Evolutionary conservation across 2,888 invertebrate genomes (phyloP), one percentile per base, ranked within the genome.

Genomic region (Parnassius mnemosyne): DNA sequence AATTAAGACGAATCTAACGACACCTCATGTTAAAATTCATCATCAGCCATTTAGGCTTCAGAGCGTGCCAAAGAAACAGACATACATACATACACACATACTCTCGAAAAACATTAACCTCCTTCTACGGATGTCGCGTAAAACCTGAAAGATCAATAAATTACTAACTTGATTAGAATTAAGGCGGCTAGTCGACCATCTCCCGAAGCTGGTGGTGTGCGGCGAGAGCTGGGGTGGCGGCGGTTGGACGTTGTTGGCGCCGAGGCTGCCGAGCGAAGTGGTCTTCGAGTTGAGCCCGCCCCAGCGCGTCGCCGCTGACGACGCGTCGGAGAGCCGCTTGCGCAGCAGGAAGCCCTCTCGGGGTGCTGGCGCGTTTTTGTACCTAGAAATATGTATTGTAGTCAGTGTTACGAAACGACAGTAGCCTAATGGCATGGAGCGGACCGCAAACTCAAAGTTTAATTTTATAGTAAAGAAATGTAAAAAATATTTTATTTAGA

Each of bases 291-390:
- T 95, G 75, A 96, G 93, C 11, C 95, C 95, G 71, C 93, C 91
- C 92, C 83, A 93, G 80, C 83, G 92, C 71, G 92, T 90, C 73
- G 92, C 93, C 73, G 92, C 93, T 75, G 93, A 93, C 64, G 93
- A 92, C 60, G 93, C 93, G 79, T 95, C 95, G 78, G 94, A 95
- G 81, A 94, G 92, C 73, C 95, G 94, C 89, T 96, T 96, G 75
- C 96, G 95, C 65, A 96, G 93, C 65, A 96, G 93, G 88, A 96
- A 97, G 61, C 96, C 96, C 85, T 95, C 95, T 65, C 94, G 93
- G 34, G 96, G 95, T 58, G 95, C 94, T 68, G 94, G 94, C 56
- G 94, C 94, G 81, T 94, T 95, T 83, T 88, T 92, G 85, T 92
- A 92, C 92, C 92, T 92, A 79, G 3, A 71, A 74, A 34, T 25